A percentile compares a stretch with the other conserved stretches of the same genome.
Conservation (phyloP, 1,140 invertebrate species). For the Rhopalosiphum maidis region DNA sequence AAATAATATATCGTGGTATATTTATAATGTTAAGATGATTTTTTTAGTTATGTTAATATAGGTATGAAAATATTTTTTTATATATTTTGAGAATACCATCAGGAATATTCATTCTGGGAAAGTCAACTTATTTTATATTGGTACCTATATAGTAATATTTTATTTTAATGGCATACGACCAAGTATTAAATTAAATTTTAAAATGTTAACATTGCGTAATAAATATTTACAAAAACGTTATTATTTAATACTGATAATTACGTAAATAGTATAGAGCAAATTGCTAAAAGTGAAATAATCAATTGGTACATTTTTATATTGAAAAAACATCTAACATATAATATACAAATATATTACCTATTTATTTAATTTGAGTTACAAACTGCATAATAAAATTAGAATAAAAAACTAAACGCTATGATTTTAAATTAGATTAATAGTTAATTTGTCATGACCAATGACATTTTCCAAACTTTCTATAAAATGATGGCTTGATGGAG, state of each 20-base stretch:
- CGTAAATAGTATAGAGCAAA: background rate
- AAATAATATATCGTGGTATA: too few relatives aligned
- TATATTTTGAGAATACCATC: background rate
- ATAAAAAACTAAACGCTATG: too few relatives aligned
- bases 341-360: background rate
- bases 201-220: slow-evolving; percentile 8
- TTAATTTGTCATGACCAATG: too few relatives aligned
- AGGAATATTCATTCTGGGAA: background rate
- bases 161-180: background rate
- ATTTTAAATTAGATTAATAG: too few relatives aligned
- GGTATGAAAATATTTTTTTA: background rate
- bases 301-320: background rate
- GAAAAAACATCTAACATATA: background rate
- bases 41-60: too few relatives aligned
- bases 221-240: too few relatives aligned
- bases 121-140: background rate
- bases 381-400: too few relatives aligned
- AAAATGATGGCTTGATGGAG: too few relatives aligned
- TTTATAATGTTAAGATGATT: too few relatives aligned
- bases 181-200: background rate
- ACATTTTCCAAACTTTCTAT: too few relatives aligned
- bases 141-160: background rate
- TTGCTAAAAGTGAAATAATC: background rate
- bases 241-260: background rate
- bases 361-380: too few relatives aligned